phyloP scores from a whole-genome alignment of 2,113 vertebrate species.

The Aldabrachelys gigantea region DNA sequence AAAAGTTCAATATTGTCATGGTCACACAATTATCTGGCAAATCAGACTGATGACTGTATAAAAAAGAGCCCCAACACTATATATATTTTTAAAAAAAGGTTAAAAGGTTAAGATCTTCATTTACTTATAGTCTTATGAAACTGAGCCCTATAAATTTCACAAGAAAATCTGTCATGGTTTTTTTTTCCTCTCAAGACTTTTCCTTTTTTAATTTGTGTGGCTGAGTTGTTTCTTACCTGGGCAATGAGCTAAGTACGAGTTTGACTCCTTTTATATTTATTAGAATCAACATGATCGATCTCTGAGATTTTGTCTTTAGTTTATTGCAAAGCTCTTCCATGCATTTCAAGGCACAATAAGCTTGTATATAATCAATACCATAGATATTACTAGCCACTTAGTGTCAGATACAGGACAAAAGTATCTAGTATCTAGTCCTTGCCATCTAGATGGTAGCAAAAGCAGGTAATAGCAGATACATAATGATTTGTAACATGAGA shows the following conservation, averaged over 20 bases:
- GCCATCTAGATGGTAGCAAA: background rate
- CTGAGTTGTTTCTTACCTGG: background rate
- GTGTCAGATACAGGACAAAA: background rate
- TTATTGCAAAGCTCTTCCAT: background rate
- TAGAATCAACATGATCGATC: background rate
- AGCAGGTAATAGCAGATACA: background rate
- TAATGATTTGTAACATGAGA: background rate
- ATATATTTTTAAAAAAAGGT: background rate
- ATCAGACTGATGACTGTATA: background rate
- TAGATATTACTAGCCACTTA: background rate
- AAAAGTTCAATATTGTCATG: background rate
- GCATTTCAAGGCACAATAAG: background rate
- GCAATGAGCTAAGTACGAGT: conserved; percentile 10
- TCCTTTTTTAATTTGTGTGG: background rate
- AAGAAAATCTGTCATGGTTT: background rate
- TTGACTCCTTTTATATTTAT: conserved; percentile 29
- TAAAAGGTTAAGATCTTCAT: background rate
- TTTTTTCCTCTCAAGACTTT: background rate
- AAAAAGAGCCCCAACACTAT: background rate
- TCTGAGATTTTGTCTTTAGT: background rate
- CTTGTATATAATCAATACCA: background rate
- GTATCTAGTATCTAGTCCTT: background rate
- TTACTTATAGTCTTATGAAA: background rate
- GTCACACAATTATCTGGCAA: background rate
- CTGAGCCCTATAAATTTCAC: background rate